phyloP scores from a whole-genome alignment of 1,140 invertebrate species.

The Drosophila kohkoa region DNA sequence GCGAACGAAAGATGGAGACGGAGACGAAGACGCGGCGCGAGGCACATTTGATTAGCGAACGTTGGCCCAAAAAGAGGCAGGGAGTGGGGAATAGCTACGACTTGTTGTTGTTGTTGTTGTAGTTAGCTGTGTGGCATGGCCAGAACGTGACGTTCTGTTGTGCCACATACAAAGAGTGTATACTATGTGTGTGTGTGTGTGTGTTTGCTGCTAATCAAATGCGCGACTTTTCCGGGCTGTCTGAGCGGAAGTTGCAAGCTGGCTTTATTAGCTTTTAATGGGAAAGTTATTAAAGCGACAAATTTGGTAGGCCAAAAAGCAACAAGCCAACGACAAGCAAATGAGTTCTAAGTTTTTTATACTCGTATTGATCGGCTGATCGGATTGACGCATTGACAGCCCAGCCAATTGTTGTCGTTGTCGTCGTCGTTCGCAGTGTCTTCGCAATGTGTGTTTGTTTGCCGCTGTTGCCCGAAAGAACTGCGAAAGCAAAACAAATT shows the following conservation, averaged over 20 bases:
- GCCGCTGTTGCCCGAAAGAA: conserved; percentile 51
- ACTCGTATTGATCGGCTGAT: conserved; percentile 33
- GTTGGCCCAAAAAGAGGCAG: conserved; percentile 42
- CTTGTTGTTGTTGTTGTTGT: not conserved
- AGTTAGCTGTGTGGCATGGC: conserved; percentile 51
- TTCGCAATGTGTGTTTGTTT: too few species aligned
- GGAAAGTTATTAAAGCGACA: conserved; percentile 75
- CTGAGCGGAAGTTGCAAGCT: conserved; percentile 69
- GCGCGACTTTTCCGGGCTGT: conserved; percentile 53
- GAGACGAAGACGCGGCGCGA: not conserved
- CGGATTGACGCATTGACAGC: conserved; percentile 52
- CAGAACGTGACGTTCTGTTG: conserved; percentile 75
- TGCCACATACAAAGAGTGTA: conserved; percentile 42
- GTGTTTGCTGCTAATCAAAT: conserved; percentile 69
- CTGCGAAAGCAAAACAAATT: conserved; percentile 84
- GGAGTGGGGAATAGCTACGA: conserved; percentile 17
- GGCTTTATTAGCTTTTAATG: conserved; percentile 81
- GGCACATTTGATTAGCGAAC: conserved; percentile 54
- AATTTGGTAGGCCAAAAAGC: conserved; percentile 21
- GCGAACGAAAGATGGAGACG: not conserved
- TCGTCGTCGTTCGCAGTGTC: conserved; percentile 22
- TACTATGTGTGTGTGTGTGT: not conserved
- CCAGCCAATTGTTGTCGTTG: conserved; percentile 74
- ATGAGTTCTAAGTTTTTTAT: conserved; percentile 32
- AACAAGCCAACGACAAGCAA: not conserved